phyloP scores from a whole-genome alignment of 1,140 invertebrate species.

The Hypsibius dujardini region DNA sequence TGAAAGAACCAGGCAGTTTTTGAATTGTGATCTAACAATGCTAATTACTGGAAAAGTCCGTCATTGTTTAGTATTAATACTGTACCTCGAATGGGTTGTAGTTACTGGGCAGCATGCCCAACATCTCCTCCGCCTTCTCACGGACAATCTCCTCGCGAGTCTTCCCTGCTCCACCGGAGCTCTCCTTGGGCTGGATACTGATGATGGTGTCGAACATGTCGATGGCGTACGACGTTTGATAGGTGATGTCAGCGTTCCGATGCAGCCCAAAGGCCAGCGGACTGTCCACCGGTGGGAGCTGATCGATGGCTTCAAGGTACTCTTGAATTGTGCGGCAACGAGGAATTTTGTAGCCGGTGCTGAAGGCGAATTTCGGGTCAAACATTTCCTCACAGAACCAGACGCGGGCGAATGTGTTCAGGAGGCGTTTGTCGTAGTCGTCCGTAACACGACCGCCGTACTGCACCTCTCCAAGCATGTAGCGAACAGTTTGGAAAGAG shows the following conservation, averaged over 20 bases:
- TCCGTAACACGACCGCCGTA: constrained; percentile 90
- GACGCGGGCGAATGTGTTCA: constrained; percentile 67
- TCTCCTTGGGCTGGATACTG: constrained; percentile 85
- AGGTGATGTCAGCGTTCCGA: constrained; percentile 84
- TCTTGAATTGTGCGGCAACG: constrained; percentile 49
- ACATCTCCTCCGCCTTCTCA: constrained; percentile 73
- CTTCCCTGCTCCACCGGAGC: constrained; percentile 54
- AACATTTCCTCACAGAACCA: constrained; percentile 75
- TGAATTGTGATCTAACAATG: background rate
- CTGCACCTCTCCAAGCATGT: constrained; percentile 92
- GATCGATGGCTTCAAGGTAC: constrained; percentile 71
- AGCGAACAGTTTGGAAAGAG: constrained; percentile 89
- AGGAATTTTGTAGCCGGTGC: constrained; percentile 67
- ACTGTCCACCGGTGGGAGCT: constrained; percentile 62
- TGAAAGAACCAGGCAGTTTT: constrained; percentile 26
- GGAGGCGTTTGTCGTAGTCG: constrained; percentile 75
- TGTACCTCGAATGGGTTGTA: constrained; percentile 79
- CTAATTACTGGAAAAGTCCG: background rate
- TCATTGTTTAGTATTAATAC: constrained; percentile 34
- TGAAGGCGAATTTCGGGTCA: constrained; percentile 68
- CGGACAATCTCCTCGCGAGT: constrained; percentile 73
- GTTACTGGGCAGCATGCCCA: constrained; percentile 68
- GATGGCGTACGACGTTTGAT: constrained; percentile 79
- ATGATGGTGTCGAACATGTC: constrained; percentile 80
- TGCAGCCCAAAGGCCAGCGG: constrained; percentile 93